Evolutionary conservation across 2,888 invertebrate genomes (phyloP).

Genomic region (Siphlonurus alternatus): DNA sequence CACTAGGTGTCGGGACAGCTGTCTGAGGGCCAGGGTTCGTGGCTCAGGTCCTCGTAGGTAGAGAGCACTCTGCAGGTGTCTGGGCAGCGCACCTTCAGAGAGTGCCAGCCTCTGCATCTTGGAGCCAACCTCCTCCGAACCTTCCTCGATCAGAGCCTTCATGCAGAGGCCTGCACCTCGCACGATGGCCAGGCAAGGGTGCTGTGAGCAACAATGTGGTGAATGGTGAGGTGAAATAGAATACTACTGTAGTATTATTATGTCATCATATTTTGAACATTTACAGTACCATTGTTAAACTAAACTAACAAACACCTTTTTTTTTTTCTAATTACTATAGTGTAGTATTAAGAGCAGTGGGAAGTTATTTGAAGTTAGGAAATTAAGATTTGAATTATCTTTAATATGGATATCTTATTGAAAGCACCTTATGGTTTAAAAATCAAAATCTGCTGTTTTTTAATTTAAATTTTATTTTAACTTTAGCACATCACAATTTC

Average conservation of each 20-base stretch:
- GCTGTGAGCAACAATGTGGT: conserved; percentile 43
- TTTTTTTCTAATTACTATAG: too few relatives aligned
- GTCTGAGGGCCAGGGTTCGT: conserved; percentile 66
- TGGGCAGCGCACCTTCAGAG: conserved; percentile 88
- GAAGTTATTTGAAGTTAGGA: too few relatives aligned
- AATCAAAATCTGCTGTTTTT: too few relatives aligned
- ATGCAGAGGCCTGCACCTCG: conserved; percentile 96
- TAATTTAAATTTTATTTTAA: too few relatives aligned
- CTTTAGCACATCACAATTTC: neutral
- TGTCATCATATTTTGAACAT: too few relatives aligned
- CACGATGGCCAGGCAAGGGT: conserved; percentile 93
- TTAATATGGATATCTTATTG: too few relatives aligned
- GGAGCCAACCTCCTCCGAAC: conserved; percentile 74
- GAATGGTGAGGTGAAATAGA: neutral
- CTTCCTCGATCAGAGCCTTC: conserved; percentile 96
- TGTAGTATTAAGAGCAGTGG: too few relatives aligned
- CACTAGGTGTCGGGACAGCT: conserved; percentile 84
- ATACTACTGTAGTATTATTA: too few relatives aligned
- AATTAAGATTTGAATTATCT: too few relatives aligned
- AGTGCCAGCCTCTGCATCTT: conserved; percentile 92
- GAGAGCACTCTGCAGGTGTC: conserved; percentile 80
- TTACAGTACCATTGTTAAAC: conserved; percentile 3
- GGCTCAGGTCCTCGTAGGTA: conserved; percentile 70
- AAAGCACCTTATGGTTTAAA: too few relatives aligned
- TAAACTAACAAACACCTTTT: conserved; percentile 4